phyloP scores from a whole-genome alignment of 2,888 invertebrate genomes.

The Iselma pallidipennis region DNA sequence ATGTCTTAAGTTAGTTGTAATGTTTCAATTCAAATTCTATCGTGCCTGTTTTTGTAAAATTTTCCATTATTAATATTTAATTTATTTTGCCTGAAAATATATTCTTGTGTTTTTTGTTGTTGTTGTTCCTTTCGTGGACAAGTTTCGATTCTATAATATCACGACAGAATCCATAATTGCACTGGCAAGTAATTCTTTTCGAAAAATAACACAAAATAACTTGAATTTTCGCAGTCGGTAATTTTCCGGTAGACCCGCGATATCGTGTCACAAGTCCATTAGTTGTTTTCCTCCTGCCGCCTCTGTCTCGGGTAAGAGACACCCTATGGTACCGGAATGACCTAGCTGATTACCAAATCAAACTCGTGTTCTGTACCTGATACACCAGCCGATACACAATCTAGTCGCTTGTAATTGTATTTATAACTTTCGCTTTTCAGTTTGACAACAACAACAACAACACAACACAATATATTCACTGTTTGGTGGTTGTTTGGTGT shows the following conservation, averaged over 20 bases:
- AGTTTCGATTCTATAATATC: background rate
- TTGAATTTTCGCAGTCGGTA: conserved; percentile 50
- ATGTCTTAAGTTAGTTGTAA: background rate
- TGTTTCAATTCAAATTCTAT: background rate
- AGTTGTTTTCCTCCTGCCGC: conserved; percentile 40
- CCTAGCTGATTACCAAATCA: conserved; percentile 53
- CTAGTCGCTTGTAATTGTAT: conserved; percentile 19
- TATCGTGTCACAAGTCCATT: conserved; percentile 50
- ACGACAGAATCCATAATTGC: conserved; percentile 11
- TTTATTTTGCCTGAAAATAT: background rate
- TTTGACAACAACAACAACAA: background rate
- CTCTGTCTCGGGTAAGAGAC: conserved; percentile 49
- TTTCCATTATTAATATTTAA: background rate
- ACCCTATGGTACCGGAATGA: conserved; percentile 56
- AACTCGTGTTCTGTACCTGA: conserved; percentile 49
- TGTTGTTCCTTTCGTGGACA: too few relatives aligned
- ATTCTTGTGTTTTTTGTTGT: too few relatives aligned
- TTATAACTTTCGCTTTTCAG: conserved; percentile 20
- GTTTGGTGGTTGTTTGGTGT: background rate
- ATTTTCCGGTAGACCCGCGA: conserved; percentile 47
- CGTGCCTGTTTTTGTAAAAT: background rate
- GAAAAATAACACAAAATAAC: conserved; percentile 44
- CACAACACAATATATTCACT: background rate
- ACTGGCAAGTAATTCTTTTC: conserved; percentile 20
- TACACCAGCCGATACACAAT: conserved; percentile 38